Conservation (phyloP, 1,140 invertebrate genomes). For the Drosophila nebulosa region DNA sequence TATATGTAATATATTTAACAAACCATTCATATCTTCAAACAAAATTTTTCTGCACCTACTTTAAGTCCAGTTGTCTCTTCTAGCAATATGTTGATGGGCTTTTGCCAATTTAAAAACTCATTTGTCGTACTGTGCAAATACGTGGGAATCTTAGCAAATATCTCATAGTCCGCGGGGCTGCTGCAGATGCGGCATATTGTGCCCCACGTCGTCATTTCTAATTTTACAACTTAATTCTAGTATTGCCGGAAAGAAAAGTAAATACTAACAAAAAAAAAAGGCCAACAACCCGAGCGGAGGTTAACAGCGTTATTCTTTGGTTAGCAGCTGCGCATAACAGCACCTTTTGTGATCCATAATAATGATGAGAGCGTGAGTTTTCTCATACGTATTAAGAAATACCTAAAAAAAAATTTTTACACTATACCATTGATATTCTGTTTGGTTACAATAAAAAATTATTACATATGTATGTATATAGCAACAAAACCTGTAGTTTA, state of each 20-base stretch:
- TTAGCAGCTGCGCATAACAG: neutral
- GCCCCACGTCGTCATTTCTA: conserved; percentile 60
- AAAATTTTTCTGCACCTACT: conserved; percentile 18
- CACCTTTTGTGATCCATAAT: neutral
- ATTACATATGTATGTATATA: no score
- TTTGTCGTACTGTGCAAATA: conserved; percentile 73
- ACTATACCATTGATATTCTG: no score
- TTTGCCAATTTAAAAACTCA: conserved; percentile 75
- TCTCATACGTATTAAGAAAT: neutral
- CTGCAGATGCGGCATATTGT: conserved; percentile 75
- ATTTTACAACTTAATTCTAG: conserved; percentile 30
- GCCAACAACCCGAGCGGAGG: neutral
- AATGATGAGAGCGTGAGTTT: neutral
- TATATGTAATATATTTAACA: neutral
- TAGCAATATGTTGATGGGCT: conserved; percentile 64
- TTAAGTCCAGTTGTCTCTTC: conserved; percentile 76
- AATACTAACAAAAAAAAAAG: neutral
- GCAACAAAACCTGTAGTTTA: no score
- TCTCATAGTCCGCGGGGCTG: conserved; percentile 73
- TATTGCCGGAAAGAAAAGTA: neutral
- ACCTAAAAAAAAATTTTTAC: no score
- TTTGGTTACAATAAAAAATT: no score
- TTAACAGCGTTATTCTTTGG: neutral
- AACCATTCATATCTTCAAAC: no score
- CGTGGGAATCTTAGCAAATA: conserved; percentile 76